These are phyloP conservation scores for Stenodera caucasica DNA, from an alignment of 2,888 invertebrate genomes.

Conservation along the genomic window DNA sequence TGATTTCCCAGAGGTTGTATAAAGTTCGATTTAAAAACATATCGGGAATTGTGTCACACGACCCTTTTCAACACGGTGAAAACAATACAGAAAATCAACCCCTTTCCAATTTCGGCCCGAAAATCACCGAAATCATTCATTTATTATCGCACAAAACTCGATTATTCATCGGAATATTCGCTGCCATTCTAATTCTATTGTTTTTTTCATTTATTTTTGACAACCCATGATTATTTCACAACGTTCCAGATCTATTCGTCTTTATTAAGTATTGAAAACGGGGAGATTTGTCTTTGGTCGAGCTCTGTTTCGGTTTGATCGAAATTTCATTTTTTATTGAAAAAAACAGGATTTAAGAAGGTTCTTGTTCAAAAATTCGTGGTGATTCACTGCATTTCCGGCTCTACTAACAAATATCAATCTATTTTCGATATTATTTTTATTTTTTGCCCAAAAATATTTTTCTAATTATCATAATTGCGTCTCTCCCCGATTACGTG, in stretches of 20 bases:
- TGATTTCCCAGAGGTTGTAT: conserved; percentile 56
- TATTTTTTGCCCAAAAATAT: too few relatives aligned
- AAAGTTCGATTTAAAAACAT: conserved; percentile 57
- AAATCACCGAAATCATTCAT: too few relatives aligned
- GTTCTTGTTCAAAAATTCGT: background rate
- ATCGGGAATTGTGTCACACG: conserved; percentile 51
- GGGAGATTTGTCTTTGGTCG: background rate
- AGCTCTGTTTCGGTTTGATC: background rate
- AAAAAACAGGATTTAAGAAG: background rate
- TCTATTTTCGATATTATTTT: too few relatives aligned
- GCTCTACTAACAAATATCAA: too few relatives aligned
- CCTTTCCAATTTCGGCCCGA: too few relatives aligned
- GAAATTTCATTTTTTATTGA: conserved; percentile 1
- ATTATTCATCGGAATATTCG: too few relatives aligned
- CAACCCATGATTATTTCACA: conserved; percentile 39
- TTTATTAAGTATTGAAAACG: background rate
- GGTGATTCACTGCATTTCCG: background rate
- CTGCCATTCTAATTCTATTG: too few relatives aligned
- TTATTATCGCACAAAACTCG: too few relatives aligned
- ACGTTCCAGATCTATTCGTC: conserved; percentile 13
- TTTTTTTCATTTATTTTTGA: conserved; percentile 42
- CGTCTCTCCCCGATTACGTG: too few relatives aligned
- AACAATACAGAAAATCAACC: background rate
- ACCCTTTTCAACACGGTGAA: conserved; percentile 26
- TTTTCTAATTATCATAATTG: too few relatives aligned